Evolutionary conservation across 2,797 vertebrate genomes (phyloP), one percentile per base, ranked within the genome.

Genomic region (Bradypodion ventrale): DNA sequence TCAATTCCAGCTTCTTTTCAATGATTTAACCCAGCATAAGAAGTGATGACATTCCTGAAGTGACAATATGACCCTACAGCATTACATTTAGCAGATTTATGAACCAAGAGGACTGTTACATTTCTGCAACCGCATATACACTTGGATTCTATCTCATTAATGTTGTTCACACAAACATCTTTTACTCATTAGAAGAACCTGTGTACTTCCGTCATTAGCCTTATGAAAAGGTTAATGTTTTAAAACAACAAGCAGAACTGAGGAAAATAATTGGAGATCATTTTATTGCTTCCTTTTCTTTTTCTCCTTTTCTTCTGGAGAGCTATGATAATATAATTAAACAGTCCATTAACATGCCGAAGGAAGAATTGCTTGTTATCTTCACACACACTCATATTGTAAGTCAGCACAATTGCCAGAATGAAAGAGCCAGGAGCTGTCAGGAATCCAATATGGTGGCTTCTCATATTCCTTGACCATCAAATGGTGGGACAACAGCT

Each of bases 21-120:
- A 56, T 77, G 76, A 85, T 87, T 89, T 88, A 84, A 83, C 60
- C 4, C 35, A 77, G 84, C 84, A 72, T 25, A 42, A 27, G 66
- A 13, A 87, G 37, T 35, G 81, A 0, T 66, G 74, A 70, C 82
- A 68, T 75, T 90, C 88, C 84, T 90, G 78, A 86, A 91, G 83
- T 74, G 74, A 81, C 72, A 79, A 13, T 35, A 40, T 59, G 78
- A 89, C 70, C 44, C 52, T 83, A 84, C 75, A 88, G 70, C 86
- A 88, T 77, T 83, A 70, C n/a, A 80, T 2, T 7, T 35, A 85
- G 29, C 4, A 89, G 74, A 87, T 87, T 72, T 81, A 84, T 70
- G 78, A 63, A 75, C 32, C 81, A 69, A 77, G 32, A 0, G 44
- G 86, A 74, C 2, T 60, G 5, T 42, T 84, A 13, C 19, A 69